Evolutionary conservation across 2,797 vertebrate genomes (phyloP).

Genomic region (Trichosurus vulpecula): DNA sequence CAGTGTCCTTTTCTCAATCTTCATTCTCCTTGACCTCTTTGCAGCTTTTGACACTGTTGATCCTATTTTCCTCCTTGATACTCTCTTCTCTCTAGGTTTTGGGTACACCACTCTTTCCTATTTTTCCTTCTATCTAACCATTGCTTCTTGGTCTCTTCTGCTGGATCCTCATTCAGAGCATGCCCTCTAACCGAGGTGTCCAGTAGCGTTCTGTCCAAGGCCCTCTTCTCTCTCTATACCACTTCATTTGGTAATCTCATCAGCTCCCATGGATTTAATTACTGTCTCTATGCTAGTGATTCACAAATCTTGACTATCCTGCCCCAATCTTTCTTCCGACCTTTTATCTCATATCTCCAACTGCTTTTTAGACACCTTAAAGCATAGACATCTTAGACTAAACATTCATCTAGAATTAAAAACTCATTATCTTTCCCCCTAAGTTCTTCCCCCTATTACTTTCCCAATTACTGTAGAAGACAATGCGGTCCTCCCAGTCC

Average conservation of each 20-base stretch:
- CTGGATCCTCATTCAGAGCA: not conserved
- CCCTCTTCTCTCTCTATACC: not conserved
- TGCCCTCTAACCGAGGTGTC: too few species aligned
- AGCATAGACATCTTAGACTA: not conserved
- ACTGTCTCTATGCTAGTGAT: not conserved
- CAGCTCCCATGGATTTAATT: not conserved
- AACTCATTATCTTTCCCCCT: too few species aligned
- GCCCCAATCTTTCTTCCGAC: not conserved
- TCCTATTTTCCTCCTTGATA: too few species aligned
- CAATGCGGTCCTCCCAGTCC: not conserved
- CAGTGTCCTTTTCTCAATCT: not conserved
- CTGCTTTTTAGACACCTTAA: not conserved
- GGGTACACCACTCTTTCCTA: too few species aligned
- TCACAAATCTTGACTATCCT: not conserved
- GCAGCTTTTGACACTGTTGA: not conserved
- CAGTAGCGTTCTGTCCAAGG: not conserved
- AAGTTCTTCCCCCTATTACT: not conserved
- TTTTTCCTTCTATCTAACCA: not conserved
- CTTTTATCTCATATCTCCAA: not conserved
- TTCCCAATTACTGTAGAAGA: not conserved
- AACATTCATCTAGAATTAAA: not conserved
- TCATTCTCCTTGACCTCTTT: not conserved
- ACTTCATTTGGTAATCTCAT: not conserved
- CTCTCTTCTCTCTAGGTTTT: not conserved
- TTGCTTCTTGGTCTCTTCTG: not conserved